Conservation (phyloP, 2,113 vertebrate genomes). For the Mormyrus iriodes region DNA sequence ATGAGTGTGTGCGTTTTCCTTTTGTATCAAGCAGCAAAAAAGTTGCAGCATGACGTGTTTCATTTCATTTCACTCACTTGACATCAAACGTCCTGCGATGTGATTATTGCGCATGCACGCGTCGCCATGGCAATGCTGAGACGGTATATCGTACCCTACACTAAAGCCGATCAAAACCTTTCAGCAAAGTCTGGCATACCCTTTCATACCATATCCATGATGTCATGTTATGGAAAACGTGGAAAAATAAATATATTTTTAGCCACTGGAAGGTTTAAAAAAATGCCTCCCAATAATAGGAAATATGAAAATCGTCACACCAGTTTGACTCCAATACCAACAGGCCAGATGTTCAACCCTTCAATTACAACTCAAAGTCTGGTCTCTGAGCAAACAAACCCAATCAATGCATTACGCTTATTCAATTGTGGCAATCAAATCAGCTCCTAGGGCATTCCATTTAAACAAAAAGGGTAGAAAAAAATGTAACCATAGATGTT, state of each 20-base stretch:
- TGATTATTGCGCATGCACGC: not conserved
- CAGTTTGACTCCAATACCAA: not conserved
- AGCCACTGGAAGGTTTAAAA: not conserved
- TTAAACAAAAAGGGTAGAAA: not conserved
- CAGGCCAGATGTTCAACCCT: not conserved
- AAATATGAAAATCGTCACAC: not conserved
- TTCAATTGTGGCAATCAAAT: not conserved
- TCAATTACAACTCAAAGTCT: not conserved
- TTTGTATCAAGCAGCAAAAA: not conserved
- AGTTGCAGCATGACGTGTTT: not conserved
- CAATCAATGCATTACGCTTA: not conserved
- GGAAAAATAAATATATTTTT: not conserved
- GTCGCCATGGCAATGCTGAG: not conserved
- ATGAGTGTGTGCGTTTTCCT: not conserved
- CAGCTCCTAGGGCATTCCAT: not conserved
- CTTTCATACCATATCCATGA: not conserved
- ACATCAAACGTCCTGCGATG: not conserved
- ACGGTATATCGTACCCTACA: not conserved
- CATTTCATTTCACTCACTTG: not conserved
- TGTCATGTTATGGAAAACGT: not conserved
- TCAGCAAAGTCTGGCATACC: not conserved
- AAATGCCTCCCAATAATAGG: not conserved
- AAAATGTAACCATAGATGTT: not conserved
- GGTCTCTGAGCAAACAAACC: not conserved
- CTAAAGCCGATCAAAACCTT: not conserved